phyloP scores from a whole-genome alignment of 2,888 invertebrate species.

The Laothoe populi region DNA sequence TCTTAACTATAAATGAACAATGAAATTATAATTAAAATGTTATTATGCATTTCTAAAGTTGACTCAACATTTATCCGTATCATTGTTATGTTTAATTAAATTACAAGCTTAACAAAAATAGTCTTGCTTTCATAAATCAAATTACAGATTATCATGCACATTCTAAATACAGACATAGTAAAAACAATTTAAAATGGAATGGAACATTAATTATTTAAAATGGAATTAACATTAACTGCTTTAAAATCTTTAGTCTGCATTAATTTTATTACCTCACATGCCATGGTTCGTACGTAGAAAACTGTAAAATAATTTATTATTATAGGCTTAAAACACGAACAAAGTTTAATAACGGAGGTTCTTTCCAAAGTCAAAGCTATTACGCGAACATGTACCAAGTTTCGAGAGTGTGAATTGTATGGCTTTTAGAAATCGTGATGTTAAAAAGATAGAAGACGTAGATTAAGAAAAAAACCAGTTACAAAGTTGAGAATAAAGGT shows the following conservation, averaged over 20 bases:
- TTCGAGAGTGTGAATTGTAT: constrained; percentile 32
- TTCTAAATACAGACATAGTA: no score
- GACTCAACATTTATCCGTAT: no score
- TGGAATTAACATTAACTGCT: neutral
- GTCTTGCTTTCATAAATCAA: no score
- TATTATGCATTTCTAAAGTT: no score
- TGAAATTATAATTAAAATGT: no score
- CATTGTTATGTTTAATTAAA: no score
- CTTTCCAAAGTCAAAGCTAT: constrained; percentile 47
- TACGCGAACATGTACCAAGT: constrained; percentile 45
- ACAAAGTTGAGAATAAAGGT: constrained; percentile 27
- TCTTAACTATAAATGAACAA: no score
- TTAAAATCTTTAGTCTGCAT: neutral
- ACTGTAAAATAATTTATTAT: constrained; percentile 34
- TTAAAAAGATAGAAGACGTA: constrained; percentile 28
- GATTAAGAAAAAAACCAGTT: constrained; percentile 37
- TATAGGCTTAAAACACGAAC: constrained; percentile 33
- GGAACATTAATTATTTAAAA: neutral
- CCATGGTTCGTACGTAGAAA: neutral
- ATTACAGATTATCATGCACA: no score
- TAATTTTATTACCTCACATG: constrained; percentile 2
- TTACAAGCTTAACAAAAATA: no score
- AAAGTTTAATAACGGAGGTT: constrained; percentile 34
- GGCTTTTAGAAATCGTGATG: constrained; percentile 41
- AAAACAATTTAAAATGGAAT: no score